These are phyloP conservation scores for Lucilia sericata DNA, from an alignment of 1,140 invertebrate species.

Conservation along the genomic window DNA sequence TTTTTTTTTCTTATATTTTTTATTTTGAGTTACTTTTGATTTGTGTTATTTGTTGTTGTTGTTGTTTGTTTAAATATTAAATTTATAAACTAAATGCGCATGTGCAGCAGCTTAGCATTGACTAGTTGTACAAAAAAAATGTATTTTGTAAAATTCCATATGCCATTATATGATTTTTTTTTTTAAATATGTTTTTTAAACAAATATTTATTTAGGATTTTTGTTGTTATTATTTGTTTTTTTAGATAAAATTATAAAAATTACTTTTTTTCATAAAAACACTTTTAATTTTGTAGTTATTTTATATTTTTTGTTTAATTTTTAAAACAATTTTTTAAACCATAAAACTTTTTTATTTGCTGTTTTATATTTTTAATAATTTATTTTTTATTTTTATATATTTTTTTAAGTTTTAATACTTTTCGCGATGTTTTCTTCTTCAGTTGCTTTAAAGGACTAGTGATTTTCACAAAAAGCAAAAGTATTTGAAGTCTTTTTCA, in stretches of 20 bases:
- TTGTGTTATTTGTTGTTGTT: too few species aligned
- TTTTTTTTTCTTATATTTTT: too few species aligned
- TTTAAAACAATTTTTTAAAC: not conserved
- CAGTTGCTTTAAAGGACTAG: conserved; percentile 42
- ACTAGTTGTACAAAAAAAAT: too few species aligned
- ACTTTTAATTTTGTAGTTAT: not conserved
- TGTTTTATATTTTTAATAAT: not conserved
- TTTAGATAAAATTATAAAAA: too few species aligned
- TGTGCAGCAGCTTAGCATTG: not conserved
- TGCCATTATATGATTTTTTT: too few species aligned
- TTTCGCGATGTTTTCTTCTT: conserved; percentile 42
- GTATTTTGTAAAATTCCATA: too few species aligned
- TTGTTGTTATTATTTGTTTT: too few species aligned
- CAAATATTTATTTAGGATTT: too few species aligned
- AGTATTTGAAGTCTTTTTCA: conserved; percentile 44
- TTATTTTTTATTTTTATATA: conserved; percentile 2
- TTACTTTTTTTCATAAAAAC: too few species aligned
- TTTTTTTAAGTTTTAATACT: not conserved
- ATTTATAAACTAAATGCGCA: not conserved
- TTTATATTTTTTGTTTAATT: not conserved
- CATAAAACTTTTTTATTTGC: not conserved
- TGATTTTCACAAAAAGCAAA: conserved; percentile 43
- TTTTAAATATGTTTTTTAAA: too few species aligned
- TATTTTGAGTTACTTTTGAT: too few species aligned
- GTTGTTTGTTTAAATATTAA: too few species aligned